Base-by-base conservation (phyloP, 2,113 vertebrate genomes). In the Callithrix jacchus region DNA sequence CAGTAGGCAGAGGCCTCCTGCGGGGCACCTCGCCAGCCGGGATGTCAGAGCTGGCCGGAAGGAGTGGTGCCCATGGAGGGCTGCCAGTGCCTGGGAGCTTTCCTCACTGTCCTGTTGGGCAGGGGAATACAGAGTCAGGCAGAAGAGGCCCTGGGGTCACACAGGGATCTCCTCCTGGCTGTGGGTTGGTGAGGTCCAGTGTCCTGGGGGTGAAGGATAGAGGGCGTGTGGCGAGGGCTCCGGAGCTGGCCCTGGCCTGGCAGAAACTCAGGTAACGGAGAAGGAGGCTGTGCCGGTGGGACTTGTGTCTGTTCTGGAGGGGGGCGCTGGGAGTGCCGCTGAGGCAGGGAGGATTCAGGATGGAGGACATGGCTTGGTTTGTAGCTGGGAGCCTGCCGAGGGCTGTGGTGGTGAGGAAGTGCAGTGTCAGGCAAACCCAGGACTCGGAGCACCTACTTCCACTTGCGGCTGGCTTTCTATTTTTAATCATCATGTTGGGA, bases 151-250 rank as follows among this genome's bases (percentile, higher is more conserved):
- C 20, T 11, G 35, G 17, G 49, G 52, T 27, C 6, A 3, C 18
- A 17, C 3, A 6, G 35, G 61, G 49, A 35, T 86, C 1, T 70
- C 79, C 16, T 71, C 13, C 27, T 52, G 88, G 35, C 85, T 40
- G 1, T 18, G 45, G 74, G 21, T 32, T 4, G 0, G 3, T 11
- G 80, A 17, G 9, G 35, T 58, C 52, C 6, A 0, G 21, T 0
- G 54, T 71, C 6, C 32, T 4, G 2, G 42, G 54, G 12, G 14
- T 35, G 32, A 47, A 54, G 25, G 45, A 20, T 37, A 14, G 9
- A 76, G 47, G 25, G 16, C 18, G 0, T 0, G 0, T 0, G 1
- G 47, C 17, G 6, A 23, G 35, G 71, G 61, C 61, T 23, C 1
- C 0, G 18, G 71, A 58, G 61, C 30, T 16, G 11, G 16, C 71